phyloP scores from a whole-genome alignment of 2,797 vertebrate species.

The Phalanger gymnotis region DNA sequence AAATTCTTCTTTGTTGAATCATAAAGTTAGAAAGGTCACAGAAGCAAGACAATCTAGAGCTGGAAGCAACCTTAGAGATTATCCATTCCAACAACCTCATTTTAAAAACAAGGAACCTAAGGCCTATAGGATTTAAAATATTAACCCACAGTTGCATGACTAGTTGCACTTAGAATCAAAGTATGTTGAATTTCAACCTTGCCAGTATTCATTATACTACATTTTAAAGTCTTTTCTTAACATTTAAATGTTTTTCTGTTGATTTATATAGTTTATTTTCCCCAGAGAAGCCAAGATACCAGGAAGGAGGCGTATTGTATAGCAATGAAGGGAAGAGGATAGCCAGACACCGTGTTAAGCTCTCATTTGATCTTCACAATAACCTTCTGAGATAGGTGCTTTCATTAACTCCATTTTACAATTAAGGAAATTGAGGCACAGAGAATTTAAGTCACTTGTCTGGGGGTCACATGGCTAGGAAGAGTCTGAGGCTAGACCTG shows the following conservation, averaged over 20 bases:
- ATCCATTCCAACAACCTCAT: background rate
- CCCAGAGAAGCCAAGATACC: background rate
- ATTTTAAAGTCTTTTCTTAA: background rate
- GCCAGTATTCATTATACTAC: background rate
- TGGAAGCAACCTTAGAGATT: slow-evolving; percentile 35
- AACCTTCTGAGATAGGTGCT: background rate
- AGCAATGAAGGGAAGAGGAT: background rate
- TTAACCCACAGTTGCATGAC: background rate
- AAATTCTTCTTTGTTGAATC: slow-evolving; percentile 7
- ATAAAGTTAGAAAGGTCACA: slow-evolving; percentile 19
- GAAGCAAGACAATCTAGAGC: background rate
- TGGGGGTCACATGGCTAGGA: background rate
- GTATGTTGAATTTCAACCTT: background rate
- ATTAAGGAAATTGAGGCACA: background rate
- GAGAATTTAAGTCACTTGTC: background rate
- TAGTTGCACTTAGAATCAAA: background rate
- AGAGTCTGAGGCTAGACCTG: background rate
- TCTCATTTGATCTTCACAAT: background rate
- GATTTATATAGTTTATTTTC: background rate
- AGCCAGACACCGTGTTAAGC: background rate
- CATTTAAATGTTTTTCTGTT: background rate
- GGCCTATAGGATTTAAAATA: background rate
- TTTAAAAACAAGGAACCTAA: background rate
- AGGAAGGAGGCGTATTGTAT: background rate
- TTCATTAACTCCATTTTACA: background rate